These are phyloP conservation scores for Diplodus sargus DNA, from an alignment of 2,797 vertebrate genomes.

Conservation along the genomic window DNA sequence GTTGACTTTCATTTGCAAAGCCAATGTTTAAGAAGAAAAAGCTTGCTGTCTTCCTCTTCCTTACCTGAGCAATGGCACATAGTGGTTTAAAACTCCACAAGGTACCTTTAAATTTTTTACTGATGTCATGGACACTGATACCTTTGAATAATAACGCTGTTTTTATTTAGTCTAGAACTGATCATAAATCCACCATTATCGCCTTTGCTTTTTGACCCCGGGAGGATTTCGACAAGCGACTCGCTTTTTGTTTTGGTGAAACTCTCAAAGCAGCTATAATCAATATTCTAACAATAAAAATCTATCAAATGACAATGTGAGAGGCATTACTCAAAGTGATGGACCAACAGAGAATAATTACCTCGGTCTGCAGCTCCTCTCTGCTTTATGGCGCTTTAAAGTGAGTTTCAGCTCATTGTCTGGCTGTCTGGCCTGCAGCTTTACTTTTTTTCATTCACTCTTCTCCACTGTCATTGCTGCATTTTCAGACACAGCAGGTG, in stretches of 20 bases:
- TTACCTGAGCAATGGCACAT: not conserved
- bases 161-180: not conserved
- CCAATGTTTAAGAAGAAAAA: not conserved
- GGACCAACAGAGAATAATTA: not conserved
- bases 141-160: not conserved
- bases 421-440: not conserved
- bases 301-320: not conserved
- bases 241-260: not conserved
- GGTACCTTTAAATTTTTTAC: not conserved
- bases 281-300: not conserved
- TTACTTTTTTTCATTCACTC: not conserved
- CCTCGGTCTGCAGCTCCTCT: not conserved
- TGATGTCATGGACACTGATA: not conserved
- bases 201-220: not conserved
- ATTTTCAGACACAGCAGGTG: not conserved
- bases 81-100: not conserved
- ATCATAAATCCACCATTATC: not conserved
- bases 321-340: not conserved
- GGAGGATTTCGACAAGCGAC: not conserved
- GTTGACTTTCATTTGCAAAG: not conserved
- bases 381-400: not conserved
- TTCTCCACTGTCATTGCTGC: not conserved
- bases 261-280: not conserved
- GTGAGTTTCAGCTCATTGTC: not conserved
- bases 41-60: not conserved